Evolutionary conservation across 2,888 invertebrate species (phyloP).

Genomic region (Eupsilia transversa): DNA sequence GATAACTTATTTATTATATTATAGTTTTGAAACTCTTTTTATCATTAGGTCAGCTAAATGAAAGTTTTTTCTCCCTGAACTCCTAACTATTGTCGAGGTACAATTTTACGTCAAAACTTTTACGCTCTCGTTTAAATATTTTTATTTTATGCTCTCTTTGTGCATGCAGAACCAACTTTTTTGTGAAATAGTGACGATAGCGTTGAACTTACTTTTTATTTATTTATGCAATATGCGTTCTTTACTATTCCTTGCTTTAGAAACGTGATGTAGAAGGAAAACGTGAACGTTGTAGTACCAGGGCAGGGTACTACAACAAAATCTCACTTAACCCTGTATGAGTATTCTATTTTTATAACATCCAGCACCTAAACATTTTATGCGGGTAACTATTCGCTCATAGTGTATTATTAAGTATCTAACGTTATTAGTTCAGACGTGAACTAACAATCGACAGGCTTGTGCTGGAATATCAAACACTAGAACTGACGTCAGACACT

Average conservation of each 20-base stretch:
- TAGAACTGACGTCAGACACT: constrained; percentile 16
- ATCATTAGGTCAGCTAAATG: constrained; percentile 46
- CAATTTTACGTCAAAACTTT: constrained; percentile 54
- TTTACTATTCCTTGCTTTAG: background rate
- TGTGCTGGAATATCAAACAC: constrained; percentile 43
- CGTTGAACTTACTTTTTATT: constrained; percentile 1
- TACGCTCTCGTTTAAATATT: constrained; percentile 47
- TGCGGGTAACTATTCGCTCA: constrained; percentile 5
- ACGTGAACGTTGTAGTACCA: too few relatives aligned
- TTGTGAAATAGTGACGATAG: background rate
- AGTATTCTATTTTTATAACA: background rate
- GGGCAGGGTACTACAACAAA: background rate
- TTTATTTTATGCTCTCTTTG: constrained; percentile 39
- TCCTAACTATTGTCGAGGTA: constrained; percentile 39
- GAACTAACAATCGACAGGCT: constrained; percentile 45
- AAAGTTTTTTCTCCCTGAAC: constrained; percentile 47
- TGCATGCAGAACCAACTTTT: constrained; percentile 10
- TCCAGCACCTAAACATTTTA: constrained; percentile 14
- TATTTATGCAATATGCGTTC: background rate
- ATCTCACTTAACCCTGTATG: background rate
- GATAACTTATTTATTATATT: constrained; percentile 19
- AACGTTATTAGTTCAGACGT: constrained; percentile 35
- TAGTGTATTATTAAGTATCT: constrained; percentile 21
- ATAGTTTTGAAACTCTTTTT: constrained; percentile 35
- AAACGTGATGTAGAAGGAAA: background rate